These are phyloP conservation scores for Toxotes chatareus DNA, from an alignment of 2,113 vertebrate species.

Conservation along the genomic window DNA sequence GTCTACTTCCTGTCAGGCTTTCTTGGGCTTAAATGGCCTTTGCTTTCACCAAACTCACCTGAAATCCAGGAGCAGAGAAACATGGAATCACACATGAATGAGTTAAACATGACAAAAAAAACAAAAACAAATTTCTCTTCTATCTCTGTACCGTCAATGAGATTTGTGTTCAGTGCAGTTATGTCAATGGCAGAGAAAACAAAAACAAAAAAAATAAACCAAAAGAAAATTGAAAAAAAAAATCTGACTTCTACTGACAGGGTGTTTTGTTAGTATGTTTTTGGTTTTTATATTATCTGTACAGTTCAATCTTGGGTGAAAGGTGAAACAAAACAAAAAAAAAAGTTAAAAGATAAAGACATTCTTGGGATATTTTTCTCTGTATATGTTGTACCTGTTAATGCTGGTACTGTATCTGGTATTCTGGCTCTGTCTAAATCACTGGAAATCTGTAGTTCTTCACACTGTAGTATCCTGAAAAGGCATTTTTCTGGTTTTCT, in stretches of 20 bases:
- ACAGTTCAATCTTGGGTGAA: conserved; percentile 80
- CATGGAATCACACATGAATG: conserved; percentile 15
- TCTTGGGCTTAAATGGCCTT: conserved; percentile 28
- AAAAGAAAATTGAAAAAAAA: conserved; percentile 53
- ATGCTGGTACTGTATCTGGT: conserved; percentile 85
- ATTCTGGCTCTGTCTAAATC: conserved; percentile 83
- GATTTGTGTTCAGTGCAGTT: conserved; percentile 78
- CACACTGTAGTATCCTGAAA: conserved; percentile 78
- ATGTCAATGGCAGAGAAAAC: conserved; percentile 78
- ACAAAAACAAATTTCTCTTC: conserved; percentile 50
- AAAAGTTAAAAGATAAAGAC: conserved; percentile 62
- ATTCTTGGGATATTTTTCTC: conserved; percentile 79
- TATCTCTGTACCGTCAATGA: conserved; percentile 72
- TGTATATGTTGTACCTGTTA: conserved; percentile 88
- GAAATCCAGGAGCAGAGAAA: conserved; percentile 33
- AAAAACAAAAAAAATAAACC: conserved; percentile 47
- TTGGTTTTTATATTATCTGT: conserved; percentile 86
- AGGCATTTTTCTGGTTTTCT: conserved; percentile 76
- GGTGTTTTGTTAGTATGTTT: conserved; percentile 87
- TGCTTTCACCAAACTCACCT: conserved; percentile 25
- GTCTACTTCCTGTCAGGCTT: conserved; percentile 50
- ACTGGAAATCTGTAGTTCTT: conserved; percentile 81
- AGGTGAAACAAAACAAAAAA: conserved; percentile 69
- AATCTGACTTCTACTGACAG: conserved; percentile 77
- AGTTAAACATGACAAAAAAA: conserved; percentile 47